These are phyloP conservation scores for Sarcophaga carnaria DNA, from an alignment of 2,888 invertebrate genomes.

Conservation along the genomic window DNA sequence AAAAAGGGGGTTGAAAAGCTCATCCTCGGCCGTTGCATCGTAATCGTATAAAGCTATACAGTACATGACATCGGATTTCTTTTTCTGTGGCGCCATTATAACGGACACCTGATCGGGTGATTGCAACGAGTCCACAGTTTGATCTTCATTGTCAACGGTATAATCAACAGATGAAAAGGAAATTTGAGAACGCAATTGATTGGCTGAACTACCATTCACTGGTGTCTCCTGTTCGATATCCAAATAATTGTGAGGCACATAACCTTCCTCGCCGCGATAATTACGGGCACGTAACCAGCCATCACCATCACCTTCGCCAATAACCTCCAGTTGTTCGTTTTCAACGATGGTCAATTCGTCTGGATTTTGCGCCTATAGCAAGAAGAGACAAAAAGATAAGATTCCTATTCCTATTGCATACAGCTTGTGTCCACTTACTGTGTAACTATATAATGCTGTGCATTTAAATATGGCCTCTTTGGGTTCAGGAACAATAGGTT, in stretches of 20 bases:
- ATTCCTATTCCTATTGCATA: neutral
- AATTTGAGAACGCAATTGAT: constrained; percentile 90
- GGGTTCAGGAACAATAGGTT: constrained; percentile 83
- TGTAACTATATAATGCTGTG: constrained; percentile 95
- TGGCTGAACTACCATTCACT: constrained; percentile 82
- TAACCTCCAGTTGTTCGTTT: constrained; percentile 95
- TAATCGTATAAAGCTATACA: constrained; percentile 97
- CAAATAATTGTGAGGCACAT: constrained; percentile 96
- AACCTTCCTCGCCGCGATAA: constrained; percentile 95
- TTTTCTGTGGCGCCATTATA: constrained; percentile 85
- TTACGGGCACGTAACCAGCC: constrained; percentile 96
- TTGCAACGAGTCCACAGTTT: constrained; percentile 84
- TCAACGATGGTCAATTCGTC: constrained; percentile 97
- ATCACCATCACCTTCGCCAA: constrained; percentile 97
- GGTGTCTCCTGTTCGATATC: constrained; percentile 89
- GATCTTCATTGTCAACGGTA: constrained; percentile 92
- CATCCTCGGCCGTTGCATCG: constrained; percentile 94
- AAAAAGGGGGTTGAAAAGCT: constrained; percentile 82
- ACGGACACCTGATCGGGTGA: constrained; percentile 88
- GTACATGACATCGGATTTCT: constrained; percentile 82
- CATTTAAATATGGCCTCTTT: constrained; percentile 88
- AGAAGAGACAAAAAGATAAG: neutral
- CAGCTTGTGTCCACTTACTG: constrained; percentile 83
- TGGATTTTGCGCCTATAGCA: constrained; percentile 93
- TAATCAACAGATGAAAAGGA: constrained; percentile 97